phyloP scores from a whole-genome alignment of 2,888 invertebrate genomes.

The Tryphoninae sp. region DNA sequence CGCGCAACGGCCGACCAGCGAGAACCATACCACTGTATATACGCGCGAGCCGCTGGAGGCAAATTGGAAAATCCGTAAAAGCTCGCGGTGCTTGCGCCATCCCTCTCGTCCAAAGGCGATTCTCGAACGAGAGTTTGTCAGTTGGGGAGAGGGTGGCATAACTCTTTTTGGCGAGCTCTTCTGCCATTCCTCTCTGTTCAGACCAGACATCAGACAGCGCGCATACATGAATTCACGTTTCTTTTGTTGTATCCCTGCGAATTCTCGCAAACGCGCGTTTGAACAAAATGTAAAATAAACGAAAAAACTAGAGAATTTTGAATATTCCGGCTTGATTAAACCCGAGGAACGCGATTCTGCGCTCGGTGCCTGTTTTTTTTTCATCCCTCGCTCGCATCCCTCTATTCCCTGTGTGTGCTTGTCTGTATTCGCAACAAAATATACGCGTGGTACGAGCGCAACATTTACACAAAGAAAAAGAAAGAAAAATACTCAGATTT shows the following conservation, averaged over 20 bases:
- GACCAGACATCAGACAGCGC: not conserved
- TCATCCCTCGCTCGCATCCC: not conserved
- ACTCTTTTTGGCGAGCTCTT: constrained; percentile 29
- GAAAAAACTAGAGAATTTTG: constrained; percentile 34
- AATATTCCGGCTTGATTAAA: constrained; percentile 44
- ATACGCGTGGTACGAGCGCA: not conserved
- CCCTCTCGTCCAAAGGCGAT: constrained; percentile 49
- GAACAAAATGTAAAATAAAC: constrained; percentile 8
- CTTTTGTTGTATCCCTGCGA: constrained; percentile 31
- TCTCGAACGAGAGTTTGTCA: constrained; percentile 58
- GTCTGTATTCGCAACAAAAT: constrained; percentile 11
- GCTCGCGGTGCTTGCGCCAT: constrained; percentile 23
- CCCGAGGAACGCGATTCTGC: constrained; percentile 11
- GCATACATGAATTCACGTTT: constrained; percentile 6
- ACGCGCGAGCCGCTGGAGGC: constrained; percentile 31
- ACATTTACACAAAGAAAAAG: constrained; percentile 6
- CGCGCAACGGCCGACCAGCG: not conserved
- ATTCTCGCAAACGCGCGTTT: constrained; percentile 9
- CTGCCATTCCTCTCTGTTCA: constrained; percentile 1
- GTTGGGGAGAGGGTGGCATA: constrained; percentile 49
- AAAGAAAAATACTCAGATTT: constrained; percentile 1
- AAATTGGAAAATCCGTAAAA: constrained; percentile 63
- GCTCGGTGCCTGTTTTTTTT: constrained; percentile 17
- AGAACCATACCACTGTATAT: not conserved
- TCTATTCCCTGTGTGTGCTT: not conserved